Evolutionary conservation across 2,888 invertebrate genomes (phyloP).

Genomic region (Polietes domitor): DNA sequence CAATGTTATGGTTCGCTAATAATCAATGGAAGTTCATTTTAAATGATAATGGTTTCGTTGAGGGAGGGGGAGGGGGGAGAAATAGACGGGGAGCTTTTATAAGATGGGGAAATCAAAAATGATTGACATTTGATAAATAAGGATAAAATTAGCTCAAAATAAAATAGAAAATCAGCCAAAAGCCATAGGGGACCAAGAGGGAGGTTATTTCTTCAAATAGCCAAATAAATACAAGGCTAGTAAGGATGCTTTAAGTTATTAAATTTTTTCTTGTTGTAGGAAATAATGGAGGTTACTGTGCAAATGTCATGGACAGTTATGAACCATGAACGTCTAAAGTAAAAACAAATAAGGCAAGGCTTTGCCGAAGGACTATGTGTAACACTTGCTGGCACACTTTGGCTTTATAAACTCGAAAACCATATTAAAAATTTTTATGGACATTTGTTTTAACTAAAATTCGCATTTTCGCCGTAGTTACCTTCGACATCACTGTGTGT

Average conservation of each 20-base stretch:
- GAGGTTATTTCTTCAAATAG: not conserved
- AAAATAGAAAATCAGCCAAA: constrained; percentile 14
- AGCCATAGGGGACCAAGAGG: not conserved
- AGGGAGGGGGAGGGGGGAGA: not conserved
- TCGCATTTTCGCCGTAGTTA: no score
- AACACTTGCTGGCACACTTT: no score
- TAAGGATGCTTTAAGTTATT: not conserved
- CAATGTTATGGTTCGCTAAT: constrained; percentile 28
- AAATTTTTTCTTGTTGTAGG: not conserved
- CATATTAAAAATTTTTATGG: no score
- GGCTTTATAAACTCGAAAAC: no score
- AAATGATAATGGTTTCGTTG: constrained; percentile 43
- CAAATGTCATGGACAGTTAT: no score
- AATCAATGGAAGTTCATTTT: constrained; percentile 46
- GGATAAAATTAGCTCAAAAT: constrained; percentile 35
- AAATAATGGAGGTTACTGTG: no score
- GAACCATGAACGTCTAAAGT: no score
- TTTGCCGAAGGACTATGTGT: no score
- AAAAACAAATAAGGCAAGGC: no score
- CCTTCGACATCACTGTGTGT: no score
- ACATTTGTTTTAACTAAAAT: no score
- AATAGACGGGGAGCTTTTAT: constrained; percentile 8
- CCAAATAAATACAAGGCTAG: not conserved
- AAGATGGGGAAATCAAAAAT: constrained; percentile 29
- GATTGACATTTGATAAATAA: constrained; percentile 54